Conservation (phyloP, 1,140 invertebrate genomes). For the Bursaphelenchus mucronatus region DNA sequence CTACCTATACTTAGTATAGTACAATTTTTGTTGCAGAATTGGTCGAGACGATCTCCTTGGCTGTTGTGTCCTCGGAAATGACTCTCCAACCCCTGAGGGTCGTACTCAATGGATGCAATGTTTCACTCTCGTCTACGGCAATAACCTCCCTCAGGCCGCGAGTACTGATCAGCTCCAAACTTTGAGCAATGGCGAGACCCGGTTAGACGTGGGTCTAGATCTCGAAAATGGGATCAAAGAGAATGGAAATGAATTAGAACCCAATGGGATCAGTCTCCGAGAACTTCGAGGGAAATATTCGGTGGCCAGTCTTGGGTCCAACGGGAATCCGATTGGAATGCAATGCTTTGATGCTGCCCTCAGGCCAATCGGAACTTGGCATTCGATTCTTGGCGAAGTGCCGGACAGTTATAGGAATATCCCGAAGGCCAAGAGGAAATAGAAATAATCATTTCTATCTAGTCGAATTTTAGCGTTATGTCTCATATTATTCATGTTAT, state of each 20-base stretch:
- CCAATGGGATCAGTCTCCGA: background rate
- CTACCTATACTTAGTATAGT: background rate
- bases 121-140: slow-evolving; percentile 24
- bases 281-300: background rate
- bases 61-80: slow-evolving; percentile 74
- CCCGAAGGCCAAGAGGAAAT: slow-evolving; percentile 55
- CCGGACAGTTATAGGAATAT: slow-evolving; percentile 54
- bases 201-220: background rate
- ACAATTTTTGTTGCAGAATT: slow-evolving; percentile 37
- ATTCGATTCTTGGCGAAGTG: slow-evolving; percentile 50
- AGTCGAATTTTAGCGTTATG: too few relatives aligned
- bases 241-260: slow-evolving; percentile 9
- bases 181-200: slow-evolving; percentile 1
- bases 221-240: background rate
- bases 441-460: too few relatives aligned
- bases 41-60: slow-evolving; percentile 77
- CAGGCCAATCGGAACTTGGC: slow-evolving; percentile 47
- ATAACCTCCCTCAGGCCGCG: slow-evolving; percentile 20
- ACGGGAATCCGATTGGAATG: slow-evolving; percentile 8
- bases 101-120: slow-evolving; percentile 74
- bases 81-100: slow-evolving; percentile 72
- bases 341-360: background rate
- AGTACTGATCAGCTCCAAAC: background rate
- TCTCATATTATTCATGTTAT: too few relatives aligned
- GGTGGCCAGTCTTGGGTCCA: background rate